Evolutionary conservation across 2,113 vertebrate genomes (phyloP).

Genomic region (Willisornis vidua): DNA sequence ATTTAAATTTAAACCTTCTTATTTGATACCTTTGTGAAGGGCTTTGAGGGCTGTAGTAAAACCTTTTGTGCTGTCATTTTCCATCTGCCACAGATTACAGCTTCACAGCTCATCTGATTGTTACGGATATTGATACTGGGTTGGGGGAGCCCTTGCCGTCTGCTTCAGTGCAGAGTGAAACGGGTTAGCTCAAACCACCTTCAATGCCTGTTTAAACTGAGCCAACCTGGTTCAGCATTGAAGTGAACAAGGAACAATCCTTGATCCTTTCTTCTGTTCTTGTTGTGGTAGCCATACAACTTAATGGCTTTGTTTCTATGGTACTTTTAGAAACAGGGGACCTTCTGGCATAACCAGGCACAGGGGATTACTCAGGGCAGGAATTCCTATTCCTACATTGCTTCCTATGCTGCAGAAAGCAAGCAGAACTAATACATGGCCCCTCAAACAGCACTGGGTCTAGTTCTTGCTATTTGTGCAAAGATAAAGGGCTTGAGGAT

Average conservation of each 20-base stretch:
- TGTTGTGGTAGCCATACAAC: not conserved
- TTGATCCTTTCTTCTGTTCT: not conserved
- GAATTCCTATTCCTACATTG: not conserved
- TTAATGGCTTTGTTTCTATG: not conserved
- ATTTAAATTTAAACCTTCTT: not conserved
- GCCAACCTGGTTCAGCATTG: not conserved
- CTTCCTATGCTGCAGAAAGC: not conserved
- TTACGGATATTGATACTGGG: not conserved
- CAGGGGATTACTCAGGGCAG: not conserved
- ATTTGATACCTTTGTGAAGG: not conserved
- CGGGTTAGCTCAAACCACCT: not conserved
- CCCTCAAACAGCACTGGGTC: not conserved
- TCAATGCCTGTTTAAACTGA: not conserved
- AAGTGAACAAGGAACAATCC: not conserved
- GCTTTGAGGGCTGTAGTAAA: slow-evolving; percentile 5
- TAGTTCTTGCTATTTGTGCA: not conserved
- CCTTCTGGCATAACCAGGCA: not conserved
- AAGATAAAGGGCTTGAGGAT: not conserved
- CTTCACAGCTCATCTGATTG: slow-evolving; percentile 37
- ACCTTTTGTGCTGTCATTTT: slow-evolving; percentile 50
- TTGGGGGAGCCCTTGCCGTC: slow-evolving; percentile 34
- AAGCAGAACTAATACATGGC: not conserved
- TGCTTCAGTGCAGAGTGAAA: not conserved
- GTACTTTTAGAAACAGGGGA: not conserved
- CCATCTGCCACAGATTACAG: slow-evolving; percentile 36